A percentile compares a stretch with the other conserved stretches of the same genome.
phyloP scores from a whole-genome alignment of 2,113 vertebrate species.

The Syrmaticus mikado region DNA sequence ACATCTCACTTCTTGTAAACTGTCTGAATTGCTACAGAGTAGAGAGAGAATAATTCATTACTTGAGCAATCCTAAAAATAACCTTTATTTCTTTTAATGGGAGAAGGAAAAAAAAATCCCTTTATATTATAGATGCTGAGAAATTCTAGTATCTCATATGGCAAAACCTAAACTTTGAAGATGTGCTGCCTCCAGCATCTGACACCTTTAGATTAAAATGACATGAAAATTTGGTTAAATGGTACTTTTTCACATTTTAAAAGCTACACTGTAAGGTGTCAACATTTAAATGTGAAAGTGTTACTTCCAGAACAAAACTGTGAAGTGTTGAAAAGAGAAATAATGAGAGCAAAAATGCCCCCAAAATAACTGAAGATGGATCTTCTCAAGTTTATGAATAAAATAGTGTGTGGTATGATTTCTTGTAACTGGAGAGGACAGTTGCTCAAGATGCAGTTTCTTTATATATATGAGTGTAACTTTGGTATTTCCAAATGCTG shows the following conservation, averaged over 20 bases:
- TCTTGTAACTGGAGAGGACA: not conserved
- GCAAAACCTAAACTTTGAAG: not conserved
- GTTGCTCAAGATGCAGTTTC: not conserved
- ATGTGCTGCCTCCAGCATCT: not conserved
- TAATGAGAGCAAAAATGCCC: not conserved
- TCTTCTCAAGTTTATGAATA: constrained; percentile 14
- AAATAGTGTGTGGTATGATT: not conserved
- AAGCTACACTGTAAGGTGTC: not conserved
- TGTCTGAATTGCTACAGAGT: not conserved
- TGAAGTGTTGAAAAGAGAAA: constrained; percentile 36
- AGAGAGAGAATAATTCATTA: constrained; percentile 8
- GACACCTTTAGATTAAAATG: constrained; percentile 11
- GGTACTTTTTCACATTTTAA: constrained; percentile 25
- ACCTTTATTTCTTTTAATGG: not conserved
- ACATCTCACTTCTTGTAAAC: not conserved
- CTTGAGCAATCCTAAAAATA: not conserved
- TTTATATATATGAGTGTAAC: not conserved
- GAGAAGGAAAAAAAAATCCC: not conserved
- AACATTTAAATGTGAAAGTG: constrained; percentile 18
- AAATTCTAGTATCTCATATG: not conserved
- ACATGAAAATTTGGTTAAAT: constrained; percentile 27
- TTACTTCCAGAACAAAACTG: constrained; percentile 42
- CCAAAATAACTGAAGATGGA: constrained; percentile 13
- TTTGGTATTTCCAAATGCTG: not conserved
- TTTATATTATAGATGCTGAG: not conserved